Percentiles rank a stretch among this genome's conserved stretches.
These are phyloP conservation scores for Lepeophtheirus nordmannii DNA, from an alignment of 2,888 invertebrate species.

Conservation along the genomic window DNA sequence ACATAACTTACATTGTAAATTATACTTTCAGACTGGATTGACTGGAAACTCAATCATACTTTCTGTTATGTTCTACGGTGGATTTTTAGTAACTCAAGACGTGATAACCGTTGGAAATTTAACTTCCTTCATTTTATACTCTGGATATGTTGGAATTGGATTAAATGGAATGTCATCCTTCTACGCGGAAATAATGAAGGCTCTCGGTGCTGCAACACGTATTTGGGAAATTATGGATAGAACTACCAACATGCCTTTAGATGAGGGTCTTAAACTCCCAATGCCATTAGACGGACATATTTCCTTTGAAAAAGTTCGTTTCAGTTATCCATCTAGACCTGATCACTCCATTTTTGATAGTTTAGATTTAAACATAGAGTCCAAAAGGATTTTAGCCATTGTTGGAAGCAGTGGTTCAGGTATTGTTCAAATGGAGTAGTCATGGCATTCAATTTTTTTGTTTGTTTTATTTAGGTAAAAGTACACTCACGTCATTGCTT, in stretches of 20 bases:
- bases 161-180: conserved; percentile 59
- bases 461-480: conserved; percentile 46
- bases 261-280: conserved; percentile 43
- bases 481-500: conserved; percentile 68
- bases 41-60: conserved; percentile 78
- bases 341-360: conserved; percentile 46
- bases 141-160: conserved; percentile 80
- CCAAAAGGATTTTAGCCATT: conserved; percentile 53
- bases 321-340: conserved; percentile 52
- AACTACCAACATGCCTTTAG: conserved; percentile 53
- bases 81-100: conserved; percentile 64
- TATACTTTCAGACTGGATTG: conserved; percentile 48
- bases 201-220: conserved; percentile 73
- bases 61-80: conserved; percentile 79
- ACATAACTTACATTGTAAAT: conserved; percentile 25
- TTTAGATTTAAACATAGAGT: conserved; percentile 48
- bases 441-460: background rate
- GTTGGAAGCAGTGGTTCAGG: conserved; percentile 81
- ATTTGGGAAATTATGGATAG: conserved; percentile 68
- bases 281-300: conserved; percentile 51
- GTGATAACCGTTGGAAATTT: conserved; percentile 45
- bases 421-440: background rate
- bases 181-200: conserved; percentile 83
- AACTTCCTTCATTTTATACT: conserved; percentile 84
- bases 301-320: conserved; percentile 53